Evolutionary conservation across 2,113 vertebrate species (phyloP), one percentile per base, ranked within the genome.

Genomic region (Platichthys stellatus): DNA sequence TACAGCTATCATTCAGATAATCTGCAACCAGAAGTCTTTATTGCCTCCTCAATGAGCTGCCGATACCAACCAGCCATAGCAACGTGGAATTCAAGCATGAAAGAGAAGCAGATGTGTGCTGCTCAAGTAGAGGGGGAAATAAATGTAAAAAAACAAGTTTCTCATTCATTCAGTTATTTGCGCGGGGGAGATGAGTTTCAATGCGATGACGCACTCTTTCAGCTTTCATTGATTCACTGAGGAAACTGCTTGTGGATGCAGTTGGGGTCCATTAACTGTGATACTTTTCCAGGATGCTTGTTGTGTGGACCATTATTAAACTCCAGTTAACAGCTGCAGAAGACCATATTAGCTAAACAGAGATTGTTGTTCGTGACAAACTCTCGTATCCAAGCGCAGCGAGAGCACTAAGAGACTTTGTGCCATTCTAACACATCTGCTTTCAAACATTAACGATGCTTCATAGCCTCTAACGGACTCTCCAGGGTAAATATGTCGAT

Each of bases 261-360:
- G 87, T 87, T n/a, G 43, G 76, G 86, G 65, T 89, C 80, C 85
- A 90, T 92, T 88, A 89, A 91, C 86, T 73, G 80, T 61, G 65
- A 74, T 70, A 73, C 69, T 84, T 68, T 75, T 86, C 78, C 73
- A 63, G 86, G 84, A 83, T 86, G 87, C 85, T 86, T 38, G 68
- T 90, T 84, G 78, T 78, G 82, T 70, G 81, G 87, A 84, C 88
- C 82, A 80, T 83, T 89, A 89, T 92, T 90, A 90, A 88, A 91
- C 78, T 82, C 81, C 87, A 72, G 83, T 86, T 87, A 89, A 85
- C 89, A 89, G 86, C 89, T 90, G 85, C 88, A 88, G 72, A 79
- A 56, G 65, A 83, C 63, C 79, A 60, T 76, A 84, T 90, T 88
- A 90, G 82, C 54, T 28, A 65, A 83, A 67, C 47, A 85, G 66